phyloP scores from a whole-genome alignment of 2,888 invertebrate species.

The Petrolisthes cinctipes region DNA sequence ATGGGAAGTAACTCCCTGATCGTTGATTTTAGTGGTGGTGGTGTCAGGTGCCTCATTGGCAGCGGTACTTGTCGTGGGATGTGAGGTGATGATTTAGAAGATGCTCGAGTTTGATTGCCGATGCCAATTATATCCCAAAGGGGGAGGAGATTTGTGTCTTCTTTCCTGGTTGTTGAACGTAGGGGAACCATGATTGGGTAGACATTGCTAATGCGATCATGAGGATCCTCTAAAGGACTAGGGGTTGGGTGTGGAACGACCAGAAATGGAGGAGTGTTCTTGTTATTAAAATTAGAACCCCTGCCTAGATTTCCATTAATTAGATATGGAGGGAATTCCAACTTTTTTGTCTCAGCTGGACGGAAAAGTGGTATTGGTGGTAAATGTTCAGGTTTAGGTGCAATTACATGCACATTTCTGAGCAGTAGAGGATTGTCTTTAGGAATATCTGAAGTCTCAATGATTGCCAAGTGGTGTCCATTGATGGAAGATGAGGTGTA shows the following conservation, averaged over 20 bases:
- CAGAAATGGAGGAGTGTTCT: not conserved
- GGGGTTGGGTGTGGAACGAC: conserved; percentile 22
- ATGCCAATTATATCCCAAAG: conserved; percentile 27
- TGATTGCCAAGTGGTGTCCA: conserved; percentile 30
- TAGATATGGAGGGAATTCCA: conserved; percentile 25
- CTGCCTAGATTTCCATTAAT: not conserved
- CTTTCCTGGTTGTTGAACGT: not conserved
- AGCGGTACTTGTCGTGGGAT: not conserved
- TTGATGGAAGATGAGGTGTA: not conserved
- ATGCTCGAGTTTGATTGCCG: conserved; percentile 1
- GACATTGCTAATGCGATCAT: conserved; percentile 12
- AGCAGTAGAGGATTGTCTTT: conserved; percentile 14
- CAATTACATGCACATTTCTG: conserved; percentile 45
- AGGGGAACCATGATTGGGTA: conserved; percentile 33
- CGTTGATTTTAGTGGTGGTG: conserved; percentile 4
- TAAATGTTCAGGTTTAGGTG: conserved; percentile 31
- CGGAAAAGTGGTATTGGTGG: conserved; percentile 41
- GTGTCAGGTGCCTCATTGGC: not conserved
- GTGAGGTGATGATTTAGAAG: not conserved
- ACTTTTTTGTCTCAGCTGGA: conserved; percentile 27
- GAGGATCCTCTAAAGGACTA: not conserved
- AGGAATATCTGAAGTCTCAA: conserved; percentile 16
- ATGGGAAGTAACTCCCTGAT: not conserved
- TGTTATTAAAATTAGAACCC: not conserved
- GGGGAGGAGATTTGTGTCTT: conserved; percentile 28